These are phyloP conservation scores for Xylota segnis DNA, from an alignment of 2,888 invertebrate species.

Conservation along the genomic window DNA sequence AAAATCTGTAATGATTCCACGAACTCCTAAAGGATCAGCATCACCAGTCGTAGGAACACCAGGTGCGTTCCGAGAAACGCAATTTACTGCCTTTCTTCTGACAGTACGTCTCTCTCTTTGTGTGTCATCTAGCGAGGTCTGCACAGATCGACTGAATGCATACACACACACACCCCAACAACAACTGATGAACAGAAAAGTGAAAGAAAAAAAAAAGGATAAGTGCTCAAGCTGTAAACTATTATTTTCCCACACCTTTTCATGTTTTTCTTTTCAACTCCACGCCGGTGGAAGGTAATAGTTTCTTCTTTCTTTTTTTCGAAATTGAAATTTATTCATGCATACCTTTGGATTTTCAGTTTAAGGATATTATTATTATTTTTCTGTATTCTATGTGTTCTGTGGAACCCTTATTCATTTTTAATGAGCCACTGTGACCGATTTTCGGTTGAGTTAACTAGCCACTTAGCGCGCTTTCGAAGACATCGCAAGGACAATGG, in stretches of 20 bases:
- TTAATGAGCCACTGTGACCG: constrained; percentile 16
- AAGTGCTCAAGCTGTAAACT: constrained; percentile 31
- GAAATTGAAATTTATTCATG: constrained; percentile 9
- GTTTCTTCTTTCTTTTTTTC: too few relatives aligned
- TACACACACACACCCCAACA: neutral
- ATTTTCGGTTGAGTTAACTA: constrained; percentile 4
- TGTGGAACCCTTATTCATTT: constrained; percentile 4
- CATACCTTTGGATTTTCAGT: neutral
- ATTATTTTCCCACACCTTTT: constrained; percentile 30
- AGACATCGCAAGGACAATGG: constrained; percentile 2
- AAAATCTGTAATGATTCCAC: constrained; percentile 4
- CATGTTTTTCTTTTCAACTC: neutral
- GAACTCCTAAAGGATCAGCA: constrained; percentile 33
- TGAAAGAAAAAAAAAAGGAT: constrained; percentile 15
- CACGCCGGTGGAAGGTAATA: neutral
- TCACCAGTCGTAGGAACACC: constrained; percentile 35
- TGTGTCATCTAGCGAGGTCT: neutral
- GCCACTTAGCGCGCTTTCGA: neutral
- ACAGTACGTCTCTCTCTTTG: constrained; percentile 13
- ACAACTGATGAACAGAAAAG: neutral
- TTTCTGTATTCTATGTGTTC: neutral
- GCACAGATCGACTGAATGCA: neutral
- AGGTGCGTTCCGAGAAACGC: constrained; percentile 60
- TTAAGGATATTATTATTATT: constrained; percentile 12
- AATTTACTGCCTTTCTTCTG: constrained; percentile 38